phyloP scores from a whole-genome alignment of 1,140 invertebrate genomes.

The Chrysopa pallens region DNA sequence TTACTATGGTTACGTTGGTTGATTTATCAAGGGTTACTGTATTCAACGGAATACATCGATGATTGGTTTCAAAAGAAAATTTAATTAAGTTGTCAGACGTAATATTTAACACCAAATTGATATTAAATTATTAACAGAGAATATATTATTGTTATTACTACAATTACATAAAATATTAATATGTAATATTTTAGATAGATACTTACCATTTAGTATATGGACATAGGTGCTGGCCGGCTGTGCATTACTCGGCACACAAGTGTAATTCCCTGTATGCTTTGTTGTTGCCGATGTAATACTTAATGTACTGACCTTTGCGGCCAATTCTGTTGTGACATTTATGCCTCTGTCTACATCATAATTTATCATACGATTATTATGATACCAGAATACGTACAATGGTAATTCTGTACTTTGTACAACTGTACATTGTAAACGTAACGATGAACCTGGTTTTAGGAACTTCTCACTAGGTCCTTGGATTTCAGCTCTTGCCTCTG shows the following conservation, averaged over 20 bases:
- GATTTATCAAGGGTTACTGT: too few relatives aligned
- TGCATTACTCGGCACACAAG: slow-evolving; percentile 71
- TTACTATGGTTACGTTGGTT: too few relatives aligned
- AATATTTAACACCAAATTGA: too few relatives aligned
- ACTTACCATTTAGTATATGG: slow-evolving; percentile 67
- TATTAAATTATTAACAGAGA: too few relatives aligned
- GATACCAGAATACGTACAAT: slow-evolving; percentile 79
- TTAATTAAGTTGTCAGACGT: too few relatives aligned
- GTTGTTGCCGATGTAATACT: slow-evolving; percentile 44
- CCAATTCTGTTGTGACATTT: slow-evolving; percentile 55
- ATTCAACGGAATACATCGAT: too few relatives aligned
- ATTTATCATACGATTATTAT: slow-evolving; percentile 77
- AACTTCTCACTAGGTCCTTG: slow-evolving; percentile 67
- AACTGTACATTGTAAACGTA: slow-evolving; percentile 61
- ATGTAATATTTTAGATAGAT: too few relatives aligned
- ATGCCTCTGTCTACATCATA: slow-evolving; percentile 68
- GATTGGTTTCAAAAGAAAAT: too few relatives aligned
- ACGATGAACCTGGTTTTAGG: slow-evolving; percentile 64
- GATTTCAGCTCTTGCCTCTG: slow-evolving; percentile 75
- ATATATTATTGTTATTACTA: too few relatives aligned
- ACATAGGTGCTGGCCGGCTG: slow-evolving; percentile 66
- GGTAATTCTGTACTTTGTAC: slow-evolving; percentile 65
- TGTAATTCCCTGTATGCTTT: slow-evolving; percentile 72
- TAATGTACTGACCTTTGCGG: slow-evolving; percentile 35
- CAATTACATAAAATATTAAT: too few relatives aligned